Conservation (phyloP, 2,888 invertebrate species). For the Rotaria macrura region DNA sequence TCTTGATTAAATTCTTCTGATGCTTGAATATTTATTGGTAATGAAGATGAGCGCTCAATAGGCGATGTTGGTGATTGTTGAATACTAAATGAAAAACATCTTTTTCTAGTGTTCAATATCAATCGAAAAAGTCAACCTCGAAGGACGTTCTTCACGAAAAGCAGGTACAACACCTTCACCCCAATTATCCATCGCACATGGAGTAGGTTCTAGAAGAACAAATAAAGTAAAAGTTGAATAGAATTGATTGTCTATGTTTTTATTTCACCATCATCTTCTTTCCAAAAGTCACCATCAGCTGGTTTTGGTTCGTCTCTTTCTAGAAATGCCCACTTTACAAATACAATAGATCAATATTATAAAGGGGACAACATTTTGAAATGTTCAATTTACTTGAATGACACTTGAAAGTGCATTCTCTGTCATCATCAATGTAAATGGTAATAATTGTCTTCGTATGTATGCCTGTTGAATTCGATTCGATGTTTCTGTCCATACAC, state of each 20-base stretch:
- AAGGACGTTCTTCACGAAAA: background rate
- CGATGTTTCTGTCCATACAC: slow-evolving; percentile 40
- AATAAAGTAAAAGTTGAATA: too few relatives aligned
- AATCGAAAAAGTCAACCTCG: background rate
- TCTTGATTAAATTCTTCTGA: background rate
- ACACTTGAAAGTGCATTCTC: slow-evolving; percentile 48
- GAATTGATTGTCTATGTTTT: background rate
- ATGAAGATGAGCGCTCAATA: background rate
- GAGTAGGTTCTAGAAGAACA: background rate
- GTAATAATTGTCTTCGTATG: slow-evolving; percentile 44
- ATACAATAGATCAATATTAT: background rate
- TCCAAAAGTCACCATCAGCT: background rate
- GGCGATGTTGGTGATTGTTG: background rate
- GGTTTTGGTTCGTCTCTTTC: slow-evolving; percentile 8
- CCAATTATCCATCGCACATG: background rate
- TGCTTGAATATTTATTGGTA: background rate
- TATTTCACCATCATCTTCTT: background rate
- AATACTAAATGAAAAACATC: background rate
- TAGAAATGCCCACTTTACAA: slow-evolving; percentile 1
- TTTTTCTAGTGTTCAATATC: background rate
- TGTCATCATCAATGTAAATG: slow-evolving; percentile 46
- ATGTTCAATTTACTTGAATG: slow-evolving; percentile 41
- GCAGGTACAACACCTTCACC: slow-evolving; percentile 18
- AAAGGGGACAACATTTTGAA: background rate
- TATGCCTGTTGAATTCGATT: slow-evolving; percentile 44